These are phyloP conservation scores for Prietella phreatophila DNA, from an alignment of 2,113 vertebrate species.

Conservation along the genomic window DNA sequence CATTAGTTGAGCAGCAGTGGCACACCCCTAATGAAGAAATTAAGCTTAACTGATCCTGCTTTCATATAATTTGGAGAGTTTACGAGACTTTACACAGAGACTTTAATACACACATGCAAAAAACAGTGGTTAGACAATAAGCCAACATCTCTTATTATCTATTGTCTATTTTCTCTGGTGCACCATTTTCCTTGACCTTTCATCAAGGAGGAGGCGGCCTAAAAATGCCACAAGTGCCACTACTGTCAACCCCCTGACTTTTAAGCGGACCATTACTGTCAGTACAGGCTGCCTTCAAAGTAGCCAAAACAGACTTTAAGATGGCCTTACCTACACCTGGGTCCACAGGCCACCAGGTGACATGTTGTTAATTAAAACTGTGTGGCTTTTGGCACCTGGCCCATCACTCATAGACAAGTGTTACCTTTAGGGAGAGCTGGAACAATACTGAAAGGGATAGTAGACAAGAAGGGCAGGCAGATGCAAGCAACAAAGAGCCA, in stretches of 20 bases:
- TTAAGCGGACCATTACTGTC: conserved; percentile 51
- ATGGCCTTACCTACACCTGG: conserved; percentile 45
- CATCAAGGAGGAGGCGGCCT: conserved; percentile 37
- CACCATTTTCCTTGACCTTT: conserved; percentile 50
- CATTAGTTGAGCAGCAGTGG: conserved; percentile 12
- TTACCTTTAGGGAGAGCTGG: conserved; percentile 45
- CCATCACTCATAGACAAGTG: conserved; percentile 48
- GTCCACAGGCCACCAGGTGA: conserved; percentile 48
- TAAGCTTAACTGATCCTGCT: conserved; percentile 6
- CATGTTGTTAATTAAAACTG: conserved; percentile 60
- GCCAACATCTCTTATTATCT: conserved; percentile 15
- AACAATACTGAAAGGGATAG: conserved; percentile 9
- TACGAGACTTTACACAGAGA: not conserved
- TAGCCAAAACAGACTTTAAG: conserved; percentile 18
- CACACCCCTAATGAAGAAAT: conserved; percentile 34
- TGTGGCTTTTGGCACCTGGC: conserved; percentile 44
- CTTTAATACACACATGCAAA: conserved; percentile 14
- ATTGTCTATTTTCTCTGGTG: conserved; percentile 28
- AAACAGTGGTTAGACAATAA: conserved; percentile 7
- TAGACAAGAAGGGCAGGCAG: not conserved
- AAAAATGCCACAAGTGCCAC: conserved; percentile 45
- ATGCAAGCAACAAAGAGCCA: conserved; percentile 3
- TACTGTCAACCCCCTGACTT: conserved; percentile 55
- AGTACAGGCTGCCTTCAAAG: conserved; percentile 12
- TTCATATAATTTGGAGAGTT: conserved; percentile 1